Evolutionary conservation across 2,888 invertebrate species (phyloP), one percentile per base, ranked within the genome.

Genomic region (Leucozona laternaria): DNA sequence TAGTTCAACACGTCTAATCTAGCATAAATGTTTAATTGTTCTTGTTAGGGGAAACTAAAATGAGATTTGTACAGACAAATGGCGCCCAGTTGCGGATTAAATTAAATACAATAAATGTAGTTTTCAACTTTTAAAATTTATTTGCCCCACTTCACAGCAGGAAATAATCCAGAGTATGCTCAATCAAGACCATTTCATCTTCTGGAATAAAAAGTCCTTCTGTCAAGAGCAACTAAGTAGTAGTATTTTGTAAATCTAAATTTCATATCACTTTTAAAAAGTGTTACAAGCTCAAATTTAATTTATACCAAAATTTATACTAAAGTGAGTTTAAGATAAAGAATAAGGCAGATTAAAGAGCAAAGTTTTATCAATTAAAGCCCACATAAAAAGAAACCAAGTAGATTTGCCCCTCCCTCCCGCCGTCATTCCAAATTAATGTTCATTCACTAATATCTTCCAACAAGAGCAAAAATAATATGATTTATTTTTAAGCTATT

Each of bases 401-500:
- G n/a, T n/a, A n/a, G 6, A 25, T 25, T 7, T 53, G 48, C 13
- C 48, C 22, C 22, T 1, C 50, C 25, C 8, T 2, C 17, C n/a
- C n/a, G 0, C 0, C 8, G 31, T 8, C 31, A 28, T 31, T 17
- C 34, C 48, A 31, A 64, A 48, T 31, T 34, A 48, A 48, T 20
- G 20, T 34, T 22, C 66, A 66, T 58, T 45, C 25, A 43, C 28
- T 55, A 57, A 31, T 60, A 60, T 40, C 45, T 45, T 11, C 15
- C 43, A 22, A 31, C 31, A 62, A n/a, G n/a, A n/a, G 68, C 25
- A 31, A 15, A 72, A 34, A 37, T 15, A 40, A 60, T 4, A 20
- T 22, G 22, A 60, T 37, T 75, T 68, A 68, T 68, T 68, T 68
- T 68, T 53, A 66, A 45, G 28, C 53, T 60, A 34, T 78, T 77